Percentiles rank a stretch among this genome's conserved stretches.
Conservation (phyloP, 1,140 invertebrate species). For the Hirudo medicinalis region DNA sequence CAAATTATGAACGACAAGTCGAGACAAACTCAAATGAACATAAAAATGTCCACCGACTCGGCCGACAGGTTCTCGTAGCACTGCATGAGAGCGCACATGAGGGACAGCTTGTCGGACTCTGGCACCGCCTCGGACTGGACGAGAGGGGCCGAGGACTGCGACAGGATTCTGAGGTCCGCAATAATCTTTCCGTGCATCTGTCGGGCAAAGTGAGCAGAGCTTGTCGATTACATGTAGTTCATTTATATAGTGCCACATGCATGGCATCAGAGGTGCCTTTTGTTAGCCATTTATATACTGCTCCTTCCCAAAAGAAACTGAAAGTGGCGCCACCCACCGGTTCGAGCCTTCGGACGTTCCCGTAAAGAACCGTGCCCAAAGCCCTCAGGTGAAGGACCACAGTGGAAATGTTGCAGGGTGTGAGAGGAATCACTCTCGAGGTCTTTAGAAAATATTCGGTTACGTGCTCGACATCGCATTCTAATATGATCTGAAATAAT, state of each 20-base stretch:
- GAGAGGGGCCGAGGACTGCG: too few species aligned
- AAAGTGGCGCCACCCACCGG: slow-evolving; percentile 27
- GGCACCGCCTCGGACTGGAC: too few species aligned
- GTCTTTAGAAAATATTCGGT: slow-evolving; percentile 32
- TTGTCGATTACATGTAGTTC: too few species aligned
- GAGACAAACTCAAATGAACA: too few species aligned
- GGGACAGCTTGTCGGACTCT: background rate
- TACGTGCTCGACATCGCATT: slow-evolving; percentile 10
- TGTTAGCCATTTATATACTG: too few species aligned
- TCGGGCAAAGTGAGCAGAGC: too few species aligned
- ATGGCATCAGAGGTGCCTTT: too few species aligned
- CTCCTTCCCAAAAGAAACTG: too few species aligned
- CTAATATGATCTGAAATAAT: slow-evolving; percentile 6
- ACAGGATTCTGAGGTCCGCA: too few species aligned
- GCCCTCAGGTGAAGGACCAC: slow-evolving; percentile 31
- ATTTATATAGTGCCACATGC: too few species aligned
- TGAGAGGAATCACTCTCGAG: slow-evolving; percentile 16
- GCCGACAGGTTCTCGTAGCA: background rate
- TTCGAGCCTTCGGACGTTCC: slow-evolving; percentile 29
- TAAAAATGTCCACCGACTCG: background rate
- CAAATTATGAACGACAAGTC: too few species aligned
- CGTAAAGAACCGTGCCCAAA: slow-evolving; percentile 34
- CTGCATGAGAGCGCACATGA: background rate
- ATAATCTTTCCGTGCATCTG: too few species aligned
- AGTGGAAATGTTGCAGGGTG: slow-evolving; percentile 30